phyloP scores from a whole-genome alignment of 2,797 vertebrate genomes.

The Nothura maculosa region DNA sequence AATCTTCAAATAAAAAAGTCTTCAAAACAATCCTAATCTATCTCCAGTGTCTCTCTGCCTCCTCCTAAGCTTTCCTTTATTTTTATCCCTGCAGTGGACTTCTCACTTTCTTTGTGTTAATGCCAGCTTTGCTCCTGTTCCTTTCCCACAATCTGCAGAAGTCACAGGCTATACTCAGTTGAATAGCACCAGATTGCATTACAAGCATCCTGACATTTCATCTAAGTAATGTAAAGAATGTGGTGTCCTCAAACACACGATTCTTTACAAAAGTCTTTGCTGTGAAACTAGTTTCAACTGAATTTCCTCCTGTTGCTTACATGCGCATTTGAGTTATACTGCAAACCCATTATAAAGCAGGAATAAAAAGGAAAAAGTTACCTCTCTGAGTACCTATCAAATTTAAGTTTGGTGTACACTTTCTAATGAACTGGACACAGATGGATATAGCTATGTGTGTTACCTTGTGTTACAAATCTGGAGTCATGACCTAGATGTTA shows the following conservation, averaged over 20 bases:
- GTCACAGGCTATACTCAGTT: background rate
- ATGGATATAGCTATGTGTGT: background rate
- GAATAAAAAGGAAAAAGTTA: background rate
- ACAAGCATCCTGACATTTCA: background rate
- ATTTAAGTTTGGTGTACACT: too few relatives aligned
- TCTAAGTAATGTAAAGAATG: background rate
- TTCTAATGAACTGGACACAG: background rate
- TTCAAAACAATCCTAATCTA: background rate
- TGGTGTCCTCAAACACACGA: background rate
- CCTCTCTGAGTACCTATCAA: background rate
- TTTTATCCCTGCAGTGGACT: background rate
- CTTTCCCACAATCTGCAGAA: background rate
- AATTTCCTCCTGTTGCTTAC: background rate
- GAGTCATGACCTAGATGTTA: background rate
- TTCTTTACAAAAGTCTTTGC: background rate
- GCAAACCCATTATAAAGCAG: background rate
- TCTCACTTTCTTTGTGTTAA: background rate
- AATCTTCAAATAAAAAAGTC: background rate
- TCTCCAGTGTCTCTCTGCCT: background rate
- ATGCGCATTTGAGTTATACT: background rate
- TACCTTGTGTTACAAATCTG: background rate
- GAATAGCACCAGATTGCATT: background rate
- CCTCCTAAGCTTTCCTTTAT: background rate
- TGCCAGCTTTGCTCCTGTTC: background rate
- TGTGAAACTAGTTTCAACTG: background rate